Percentiles rank a stretch among this genome's conserved stretches.
These are phyloP conservation scores for Aphidius ervi DNA, from an alignment of 1,140 invertebrate genomes.

Conservation along the genomic window DNA sequence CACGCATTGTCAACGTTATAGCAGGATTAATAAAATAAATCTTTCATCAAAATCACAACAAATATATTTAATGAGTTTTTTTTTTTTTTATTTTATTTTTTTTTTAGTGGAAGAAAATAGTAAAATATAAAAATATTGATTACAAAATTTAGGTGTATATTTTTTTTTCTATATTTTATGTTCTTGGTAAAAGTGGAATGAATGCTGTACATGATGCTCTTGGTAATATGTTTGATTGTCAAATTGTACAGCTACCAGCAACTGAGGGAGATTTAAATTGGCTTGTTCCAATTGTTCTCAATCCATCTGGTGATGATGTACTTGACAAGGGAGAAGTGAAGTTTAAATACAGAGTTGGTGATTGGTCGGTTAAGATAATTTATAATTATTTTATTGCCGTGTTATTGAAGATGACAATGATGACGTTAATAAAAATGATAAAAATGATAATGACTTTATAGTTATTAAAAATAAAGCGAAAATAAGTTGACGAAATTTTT, in stretches of 20 bases:
- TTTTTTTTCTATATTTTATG: too few relatives aligned
- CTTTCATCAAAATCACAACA: too few relatives aligned
- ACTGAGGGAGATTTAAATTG: constrained; percentile 38
- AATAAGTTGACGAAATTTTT: too few relatives aligned
- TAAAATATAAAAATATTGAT: too few relatives aligned
- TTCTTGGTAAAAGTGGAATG: constrained; percentile 28
- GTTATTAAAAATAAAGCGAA: too few relatives aligned
- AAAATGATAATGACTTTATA: background rate
- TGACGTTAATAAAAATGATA: constrained; percentile 15
- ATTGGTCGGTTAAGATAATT: constrained; percentile 9
- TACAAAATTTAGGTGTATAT: too few relatives aligned
- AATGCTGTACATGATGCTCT: constrained; percentile 34
- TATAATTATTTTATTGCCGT: constrained; percentile 16
- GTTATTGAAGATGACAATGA: constrained; percentile 8
- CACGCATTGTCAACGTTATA: too few relatives aligned
- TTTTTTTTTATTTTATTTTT: too few relatives aligned
- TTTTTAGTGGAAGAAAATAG: too few relatives aligned
- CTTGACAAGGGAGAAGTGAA: constrained; percentile 21
- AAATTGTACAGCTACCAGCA: constrained; percentile 29
- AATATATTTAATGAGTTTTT: too few relatives aligned
- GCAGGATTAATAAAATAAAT: too few relatives aligned
- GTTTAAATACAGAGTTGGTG: constrained; percentile 38
- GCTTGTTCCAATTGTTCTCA: constrained; percentile 37
- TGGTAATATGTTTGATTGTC: constrained; percentile 42
- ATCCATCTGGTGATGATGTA: constrained; percentile 17